Percentiles rank a stretch among this genome's conserved stretches.
These are phyloP conservation scores for Polydrusus cervinus DNA, from an alignment of 2,888 invertebrate species.

Conservation along the genomic window DNA sequence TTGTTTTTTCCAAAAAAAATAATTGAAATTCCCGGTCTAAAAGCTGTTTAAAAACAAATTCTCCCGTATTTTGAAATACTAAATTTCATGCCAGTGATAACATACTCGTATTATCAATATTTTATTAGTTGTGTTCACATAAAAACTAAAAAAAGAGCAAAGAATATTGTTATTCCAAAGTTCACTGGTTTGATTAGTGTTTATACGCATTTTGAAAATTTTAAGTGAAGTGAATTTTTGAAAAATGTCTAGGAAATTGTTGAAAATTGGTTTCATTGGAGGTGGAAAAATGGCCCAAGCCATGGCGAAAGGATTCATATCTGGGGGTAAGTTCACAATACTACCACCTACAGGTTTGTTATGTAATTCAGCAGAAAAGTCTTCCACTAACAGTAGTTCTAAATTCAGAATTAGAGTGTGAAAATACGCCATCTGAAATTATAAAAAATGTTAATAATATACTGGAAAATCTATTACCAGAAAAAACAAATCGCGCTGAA, in stretches of 20 bases:
- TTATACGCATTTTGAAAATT: slow-evolving; percentile 37
- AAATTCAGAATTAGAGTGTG: no score
- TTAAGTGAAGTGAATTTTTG: slow-evolving; percentile 29
- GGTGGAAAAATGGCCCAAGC: slow-evolving; percentile 95
- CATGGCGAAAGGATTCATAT: slow-evolving; percentile 90
- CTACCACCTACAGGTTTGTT: neutral
- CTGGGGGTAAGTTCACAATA: slow-evolving; percentile 78
- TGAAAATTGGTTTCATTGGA: slow-evolving; percentile 93
- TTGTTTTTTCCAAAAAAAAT: neutral
- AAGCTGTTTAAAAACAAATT: no score
- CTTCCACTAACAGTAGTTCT: no score
- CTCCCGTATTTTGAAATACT: neutral
- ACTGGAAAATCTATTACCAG: no score
- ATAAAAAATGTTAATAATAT: no score
- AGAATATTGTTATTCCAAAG: slow-evolving; percentile 27
- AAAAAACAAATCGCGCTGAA: no score
- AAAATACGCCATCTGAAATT: no score
- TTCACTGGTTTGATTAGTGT: neutral
- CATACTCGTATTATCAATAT: slow-evolving; percentile 41
- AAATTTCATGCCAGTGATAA: slow-evolving; percentile 14
- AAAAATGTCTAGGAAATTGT: slow-evolving; percentile 69
- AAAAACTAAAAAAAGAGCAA: slow-evolving; percentile 38
- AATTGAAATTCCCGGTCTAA: neutral
- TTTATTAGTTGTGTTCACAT: slow-evolving; percentile 43
- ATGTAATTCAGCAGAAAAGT: neutral